Percentiles rank a stretch among this genome's conserved stretches.
Evolutionary conservation across 2,888 invertebrate species (phyloP).

Genomic region (Diarsia dahlii): DNA sequence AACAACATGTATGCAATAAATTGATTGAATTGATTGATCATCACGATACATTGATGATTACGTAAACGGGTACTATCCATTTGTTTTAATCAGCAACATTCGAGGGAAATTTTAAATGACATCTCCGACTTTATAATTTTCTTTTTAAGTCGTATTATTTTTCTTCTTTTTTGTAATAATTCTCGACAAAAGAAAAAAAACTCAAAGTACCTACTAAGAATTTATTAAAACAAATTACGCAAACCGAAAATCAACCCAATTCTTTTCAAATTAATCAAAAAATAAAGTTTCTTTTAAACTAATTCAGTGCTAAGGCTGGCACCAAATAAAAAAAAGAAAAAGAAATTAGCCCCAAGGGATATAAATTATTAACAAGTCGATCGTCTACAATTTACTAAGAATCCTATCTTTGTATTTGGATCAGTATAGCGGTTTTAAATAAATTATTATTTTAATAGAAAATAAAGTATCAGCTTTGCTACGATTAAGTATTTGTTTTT

Average conservation of each 20-base stretch:
- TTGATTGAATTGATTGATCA: no score
- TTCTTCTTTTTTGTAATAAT: neutral
- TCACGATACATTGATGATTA: neutral
- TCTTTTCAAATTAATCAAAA: neutral
- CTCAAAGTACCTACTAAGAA: no score
- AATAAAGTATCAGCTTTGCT: neutral
- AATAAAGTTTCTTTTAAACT: neutral
- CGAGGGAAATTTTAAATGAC: no score
- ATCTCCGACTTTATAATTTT: no score
- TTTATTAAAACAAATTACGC: neutral
- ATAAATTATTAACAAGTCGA: constrained; percentile 9
- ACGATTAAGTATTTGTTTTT: neutral
- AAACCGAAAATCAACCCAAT: neutral
- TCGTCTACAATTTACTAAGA: neutral
- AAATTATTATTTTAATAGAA: neutral
- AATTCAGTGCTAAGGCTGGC: neutral
- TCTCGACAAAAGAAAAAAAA: neutral
- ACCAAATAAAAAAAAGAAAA: neutral
- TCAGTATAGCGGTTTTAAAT: neutral
- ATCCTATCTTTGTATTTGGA: constrained; percentile 1
- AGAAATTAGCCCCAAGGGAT: neutral
- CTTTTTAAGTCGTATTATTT: neutral
- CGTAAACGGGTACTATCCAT: no score
- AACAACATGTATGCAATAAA: no score
- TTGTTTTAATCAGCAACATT: no score